Evolutionary conservation across 1,140 invertebrate species (phyloP), one percentile per base, ranked within the genome.

Genomic region (Rhopalosiphum maidis): DNA sequence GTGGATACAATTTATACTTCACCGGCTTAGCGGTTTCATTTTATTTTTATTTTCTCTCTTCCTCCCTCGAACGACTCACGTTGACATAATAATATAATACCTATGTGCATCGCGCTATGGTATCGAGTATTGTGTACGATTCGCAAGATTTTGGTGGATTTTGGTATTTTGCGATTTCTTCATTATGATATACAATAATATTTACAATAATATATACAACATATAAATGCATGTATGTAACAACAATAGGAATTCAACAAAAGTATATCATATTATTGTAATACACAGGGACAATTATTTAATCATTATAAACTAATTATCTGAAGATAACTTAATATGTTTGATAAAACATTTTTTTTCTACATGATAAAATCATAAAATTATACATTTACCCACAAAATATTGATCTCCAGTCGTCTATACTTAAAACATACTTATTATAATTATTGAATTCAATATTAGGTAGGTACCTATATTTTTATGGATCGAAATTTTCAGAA

Each of bases 1-100:
- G 18, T 1, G 4, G 68, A 91, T 41, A 91, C 77, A 55, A 90
- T 43, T 43, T 89, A 89, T 55, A 90, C 77, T 90, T 90, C n/a
- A 90, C 37, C 90, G 90, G 55, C 55, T 77, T 77, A n/a, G 43
- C 41, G 37, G 90, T 46, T 41, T 85, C 41, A 25, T 85, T 85
- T 41, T 43, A 37, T 85, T 85, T 11, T 85, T 41, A 41, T 25
- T 41, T 85, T 2, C 37, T 11, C 41, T 43, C 0, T 77, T n/a
- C 60, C 30, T n/a, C 60, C 60, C 30, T 77, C 60, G 30, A 15
- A n/a, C 30, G 60, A n/a, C 60, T 0, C 60, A 15, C 60, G 60
- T 35, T 5, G 30, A n/a, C 60, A 25, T 68, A 68, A 68, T 68
- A 68, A 60, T n/a, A 68, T n/a, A 68, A 15, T 68, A 68, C 30